These are phyloP conservation scores for Hiodon alosoides DNA, from an alignment of 2,113 vertebrate species.

Conservation along the genomic window DNA sequence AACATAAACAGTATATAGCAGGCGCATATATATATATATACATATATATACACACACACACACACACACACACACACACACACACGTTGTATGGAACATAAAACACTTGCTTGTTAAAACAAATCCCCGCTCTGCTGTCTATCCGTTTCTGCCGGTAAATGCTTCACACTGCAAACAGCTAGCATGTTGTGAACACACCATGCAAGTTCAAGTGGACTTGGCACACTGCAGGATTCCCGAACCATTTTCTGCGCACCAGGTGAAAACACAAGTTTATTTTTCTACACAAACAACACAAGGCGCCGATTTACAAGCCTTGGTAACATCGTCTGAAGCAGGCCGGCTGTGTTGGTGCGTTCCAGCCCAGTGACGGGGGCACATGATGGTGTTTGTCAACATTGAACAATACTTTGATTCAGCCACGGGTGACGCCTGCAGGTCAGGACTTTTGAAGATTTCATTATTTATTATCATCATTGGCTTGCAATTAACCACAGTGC, in stretches of 20 bases:
- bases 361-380: slow-evolving; percentile 38
- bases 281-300: slow-evolving; percentile 33
- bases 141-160: no score
- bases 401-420: slow-evolving; percentile 38
- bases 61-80: no score
- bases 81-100: no score
- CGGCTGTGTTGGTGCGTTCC: slow-evolving; percentile 28
- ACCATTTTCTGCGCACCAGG: background rate
- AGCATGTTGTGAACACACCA: background rate
- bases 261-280: slow-evolving; percentile 19
- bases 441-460: background rate
- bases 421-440: slow-evolving; percentile 19
- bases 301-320: slow-evolving; percentile 39
- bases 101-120: no score
- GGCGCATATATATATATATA: no score
- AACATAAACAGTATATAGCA: no score
- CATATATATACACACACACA: no score
- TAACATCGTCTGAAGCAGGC: slow-evolving; percentile 32
- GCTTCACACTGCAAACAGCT: no score
- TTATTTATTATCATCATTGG: background rate
- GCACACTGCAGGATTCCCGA: background rate
- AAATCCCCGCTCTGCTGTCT: no score
- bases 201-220: background rate
- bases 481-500: background rate
- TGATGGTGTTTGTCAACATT: slow-evolving; percentile 38